Conservation (phyloP, 92 coral and sea anemone species). For the Isaurus tuberculatus region DNA sequence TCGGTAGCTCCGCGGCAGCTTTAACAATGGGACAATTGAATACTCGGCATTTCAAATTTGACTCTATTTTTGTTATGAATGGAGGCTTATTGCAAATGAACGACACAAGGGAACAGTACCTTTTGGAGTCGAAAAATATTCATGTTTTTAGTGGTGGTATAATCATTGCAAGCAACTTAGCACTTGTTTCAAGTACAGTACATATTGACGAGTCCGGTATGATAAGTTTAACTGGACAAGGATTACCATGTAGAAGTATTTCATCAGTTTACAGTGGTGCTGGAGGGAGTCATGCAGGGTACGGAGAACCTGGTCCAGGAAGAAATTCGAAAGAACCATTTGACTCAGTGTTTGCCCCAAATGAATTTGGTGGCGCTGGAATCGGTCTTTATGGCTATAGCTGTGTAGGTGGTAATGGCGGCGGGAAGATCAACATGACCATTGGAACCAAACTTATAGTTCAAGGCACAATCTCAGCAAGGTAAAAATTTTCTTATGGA, state of each 20-base stretch:
- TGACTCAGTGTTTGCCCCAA: conserved; percentile 57
- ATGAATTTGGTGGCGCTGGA: conserved; percentile 66
- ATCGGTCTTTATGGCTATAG: conserved; percentile 37
- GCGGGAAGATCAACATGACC: conserved; percentile 62
- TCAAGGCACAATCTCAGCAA: conserved; percentile 66
- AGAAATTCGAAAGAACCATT: conserved; percentile 50
- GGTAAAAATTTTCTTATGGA: conserved; percentile 30
- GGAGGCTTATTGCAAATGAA: conserved; percentile 59
- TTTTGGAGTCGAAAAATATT: conserved; percentile 39
- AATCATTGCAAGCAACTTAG: conserved; percentile 53
- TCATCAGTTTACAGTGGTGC: conserved; percentile 40
- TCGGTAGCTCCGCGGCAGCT: conserved; percentile 63
- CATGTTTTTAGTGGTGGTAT: conserved; percentile 59
- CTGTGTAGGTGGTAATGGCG: conserved; percentile 57
- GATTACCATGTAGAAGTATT: conserved; percentile 30
- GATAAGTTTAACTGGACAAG: conserved; percentile 66
- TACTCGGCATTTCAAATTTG: conserved; percentile 56
- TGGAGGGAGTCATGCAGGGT: conserved; percentile 67
- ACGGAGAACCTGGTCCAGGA: conserved; percentile 63
- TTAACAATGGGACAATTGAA: conserved; percentile 36
- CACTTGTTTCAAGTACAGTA: conserved; percentile 50
- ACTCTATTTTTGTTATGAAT: conserved; percentile 56
- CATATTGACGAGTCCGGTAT: conserved; percentile 54
- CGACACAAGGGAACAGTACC: conserved; percentile 51
- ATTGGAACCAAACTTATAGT: conserved; percentile 36